These are phyloP conservation scores for Chymomyza fuscimana DNA, from an alignment of 2,888 invertebrate species.

Conservation along the genomic window DNA sequence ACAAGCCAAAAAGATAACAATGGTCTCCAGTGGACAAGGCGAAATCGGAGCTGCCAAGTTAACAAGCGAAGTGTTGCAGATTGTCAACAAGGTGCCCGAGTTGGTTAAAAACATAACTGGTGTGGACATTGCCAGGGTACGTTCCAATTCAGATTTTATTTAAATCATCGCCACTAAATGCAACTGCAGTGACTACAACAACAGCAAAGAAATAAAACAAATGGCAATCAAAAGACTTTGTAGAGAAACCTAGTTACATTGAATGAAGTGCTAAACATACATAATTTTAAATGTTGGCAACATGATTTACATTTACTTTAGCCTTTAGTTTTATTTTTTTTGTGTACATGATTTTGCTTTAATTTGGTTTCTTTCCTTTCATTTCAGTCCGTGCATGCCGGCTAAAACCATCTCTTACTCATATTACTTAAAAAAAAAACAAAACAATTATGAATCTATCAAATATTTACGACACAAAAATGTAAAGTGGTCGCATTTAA, in stretches of 20 bases:
- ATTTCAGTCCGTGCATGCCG: constrained; percentile 81
- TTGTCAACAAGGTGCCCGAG: constrained; percentile 94
- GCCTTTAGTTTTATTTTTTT: constrained; percentile 10
- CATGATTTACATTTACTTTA: constrained; percentile 11
- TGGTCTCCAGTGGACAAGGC: constrained; percentile 95
- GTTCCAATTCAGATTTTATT: constrained; percentile 80
- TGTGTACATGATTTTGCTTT: constrained; percentile 43
- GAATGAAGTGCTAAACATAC: constrained; percentile 16
- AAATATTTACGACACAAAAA: constrained; percentile 38
- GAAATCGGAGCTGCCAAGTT: constrained; percentile 96
- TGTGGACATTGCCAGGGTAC: constrained; percentile 94
- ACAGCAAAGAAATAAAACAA: constrained; percentile 49
- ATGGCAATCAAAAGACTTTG: constrained; percentile 77
- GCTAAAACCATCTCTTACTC: constrained; percentile 66
- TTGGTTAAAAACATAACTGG: constrained; percentile 96
- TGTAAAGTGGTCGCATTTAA: constrained; percentile 49
- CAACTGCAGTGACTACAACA: constrained; percentile 11
- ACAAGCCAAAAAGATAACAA: constrained; percentile 96
- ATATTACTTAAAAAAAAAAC: neutral
- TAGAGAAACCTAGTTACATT: constrained; percentile 54
- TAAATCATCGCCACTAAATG: constrained; percentile 55
- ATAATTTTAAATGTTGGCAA: constrained; percentile 34
- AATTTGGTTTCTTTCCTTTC: constrained; percentile 69
- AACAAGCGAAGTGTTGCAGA: constrained; percentile 95
- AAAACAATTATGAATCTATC: neutral